phyloP scores from a whole-genome alignment of 2,113 vertebrate genomes.

The Hiodon tergisus region DNA sequence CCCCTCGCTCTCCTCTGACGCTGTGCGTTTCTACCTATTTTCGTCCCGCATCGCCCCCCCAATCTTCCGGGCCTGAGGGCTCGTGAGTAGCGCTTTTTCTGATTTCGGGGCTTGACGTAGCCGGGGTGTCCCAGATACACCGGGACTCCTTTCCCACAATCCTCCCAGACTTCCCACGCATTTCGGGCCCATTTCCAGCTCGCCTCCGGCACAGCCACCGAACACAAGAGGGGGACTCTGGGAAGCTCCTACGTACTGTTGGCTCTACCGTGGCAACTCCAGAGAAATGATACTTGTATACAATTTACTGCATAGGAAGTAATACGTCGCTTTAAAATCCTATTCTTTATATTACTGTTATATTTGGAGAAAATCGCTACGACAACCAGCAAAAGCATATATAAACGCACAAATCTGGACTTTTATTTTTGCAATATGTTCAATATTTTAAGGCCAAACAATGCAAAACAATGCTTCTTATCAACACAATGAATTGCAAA shows the following conservation, averaged over 20 bases:
- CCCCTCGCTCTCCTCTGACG: background rate
- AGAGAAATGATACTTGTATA: background rate
- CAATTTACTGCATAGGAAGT: background rate
- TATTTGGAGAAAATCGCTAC: background rate
- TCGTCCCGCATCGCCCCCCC: slow-evolving; percentile 3
- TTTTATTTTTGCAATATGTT: no score
- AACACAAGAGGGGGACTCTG: slow-evolving; percentile 55
- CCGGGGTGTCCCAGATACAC: slow-evolving; percentile 54
- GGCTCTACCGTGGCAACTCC: slow-evolving; percentile 60
- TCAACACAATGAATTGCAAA: no score
- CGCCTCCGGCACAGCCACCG: slow-evolving; percentile 55
- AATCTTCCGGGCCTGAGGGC: slow-evolving; percentile 8
- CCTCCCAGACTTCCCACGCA: slow-evolving; percentile 52
- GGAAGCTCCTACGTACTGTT: slow-evolving; percentile 64
- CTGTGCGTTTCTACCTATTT: slow-evolving; percentile 4
- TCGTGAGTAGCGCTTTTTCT: slow-evolving; percentile 37
- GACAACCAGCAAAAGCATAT: no score
- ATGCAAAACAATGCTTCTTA: no score
- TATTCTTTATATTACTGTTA: slow-evolving; percentile 1
- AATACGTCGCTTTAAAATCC: background rate
- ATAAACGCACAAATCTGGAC: no score
- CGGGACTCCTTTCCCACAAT: slow-evolving; percentile 40
- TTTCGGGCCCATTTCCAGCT: slow-evolving; percentile 54
- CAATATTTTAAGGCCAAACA: no score
- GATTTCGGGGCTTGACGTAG: slow-evolving; percentile 45